Percentiles rank a stretch among this genome's conserved stretches.
Conservation (phyloP, 2,113 vertebrate genomes). For the Lampris incognitus region DNA sequence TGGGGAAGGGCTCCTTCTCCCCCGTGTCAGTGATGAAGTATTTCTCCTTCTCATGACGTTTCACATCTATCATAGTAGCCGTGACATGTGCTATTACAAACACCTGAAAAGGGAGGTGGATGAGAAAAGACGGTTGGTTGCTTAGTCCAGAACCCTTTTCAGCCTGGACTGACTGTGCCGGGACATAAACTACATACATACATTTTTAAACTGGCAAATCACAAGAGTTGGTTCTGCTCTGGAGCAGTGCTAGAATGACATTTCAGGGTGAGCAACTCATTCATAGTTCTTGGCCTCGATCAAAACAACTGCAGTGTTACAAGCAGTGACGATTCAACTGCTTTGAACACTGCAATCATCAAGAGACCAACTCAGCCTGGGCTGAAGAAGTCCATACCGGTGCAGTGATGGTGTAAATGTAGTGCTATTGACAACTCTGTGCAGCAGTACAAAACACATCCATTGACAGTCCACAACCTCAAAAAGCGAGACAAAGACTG, state of each 20-base stretch:
- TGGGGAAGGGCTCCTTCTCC: conserved; percentile 84
- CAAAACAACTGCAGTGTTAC: not conserved
- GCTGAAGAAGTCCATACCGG: too few relatives aligned
- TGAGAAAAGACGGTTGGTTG: not conserved
- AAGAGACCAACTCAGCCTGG: too few relatives aligned
- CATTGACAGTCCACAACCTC: not conserved
- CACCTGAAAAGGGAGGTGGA: conserved; percentile 76
- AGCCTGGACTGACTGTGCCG: too few relatives aligned
- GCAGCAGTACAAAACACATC: too few relatives aligned
- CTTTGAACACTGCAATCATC: too few relatives aligned
- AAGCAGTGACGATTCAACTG: not conserved
- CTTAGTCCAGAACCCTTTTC: not conserved
- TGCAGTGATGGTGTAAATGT: too few relatives aligned
- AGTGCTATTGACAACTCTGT: too few relatives aligned
- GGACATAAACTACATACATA: too few relatives aligned
- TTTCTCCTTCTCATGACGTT: conserved; percentile 85
- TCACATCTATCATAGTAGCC: conserved; percentile 82
- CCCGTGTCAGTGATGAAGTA: conserved; percentile 82
- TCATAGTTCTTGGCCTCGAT: not conserved
- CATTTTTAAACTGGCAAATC: too few relatives aligned
- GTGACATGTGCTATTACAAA: conserved; percentile 85
- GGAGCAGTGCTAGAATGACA: not conserved
- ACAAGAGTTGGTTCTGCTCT: not conserved
- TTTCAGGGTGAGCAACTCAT: not conserved
- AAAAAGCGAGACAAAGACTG: not conserved